phyloP scores from a whole-genome alignment of 2,888 invertebrate genomes.

The Euzophera pinguis region DNA sequence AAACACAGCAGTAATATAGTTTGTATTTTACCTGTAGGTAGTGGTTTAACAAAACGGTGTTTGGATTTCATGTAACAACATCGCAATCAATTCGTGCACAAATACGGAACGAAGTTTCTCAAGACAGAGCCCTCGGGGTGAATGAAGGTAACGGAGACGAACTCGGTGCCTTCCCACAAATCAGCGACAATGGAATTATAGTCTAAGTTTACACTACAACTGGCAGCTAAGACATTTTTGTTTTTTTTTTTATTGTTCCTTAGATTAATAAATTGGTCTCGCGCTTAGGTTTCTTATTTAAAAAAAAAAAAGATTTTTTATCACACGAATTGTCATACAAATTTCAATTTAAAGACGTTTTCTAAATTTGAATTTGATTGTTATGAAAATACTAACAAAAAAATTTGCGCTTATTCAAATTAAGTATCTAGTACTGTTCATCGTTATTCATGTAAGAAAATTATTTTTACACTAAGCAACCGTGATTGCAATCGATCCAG shows the following conservation, averaged over 20 bases:
- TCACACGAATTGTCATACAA: background rate
- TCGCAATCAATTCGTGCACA: constrained; percentile 16
- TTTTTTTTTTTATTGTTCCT: background rate
- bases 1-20: background rate
- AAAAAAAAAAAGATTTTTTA: too few relatives aligned
- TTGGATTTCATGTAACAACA: constrained; percentile 11
- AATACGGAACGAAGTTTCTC: constrained; percentile 13
- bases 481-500: constrained; percentile 4
- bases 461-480: constrained; percentile 1
- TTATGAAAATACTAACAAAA: background rate
- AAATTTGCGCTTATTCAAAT: background rate
- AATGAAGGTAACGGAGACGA: constrained; percentile 22
- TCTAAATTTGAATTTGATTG: too few relatives aligned
- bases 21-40: background rate
- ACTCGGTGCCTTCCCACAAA: constrained; percentile 11
- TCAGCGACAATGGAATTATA: background rate
- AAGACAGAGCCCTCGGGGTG: constrained; percentile 22
- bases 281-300: too few relatives aligned
- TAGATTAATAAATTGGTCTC: too few relatives aligned
- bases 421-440: too few relatives aligned
- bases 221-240: background rate
- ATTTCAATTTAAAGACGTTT: too few relatives aligned
- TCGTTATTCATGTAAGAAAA: background rate
- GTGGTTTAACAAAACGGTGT: constrained; percentile 6
- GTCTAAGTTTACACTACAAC: background rate